Evolutionary conservation across 2,888 invertebrate genomes (phyloP), one percentile per base, ranked within the genome.

Genomic region (Ennomos quercinarius): DNA sequence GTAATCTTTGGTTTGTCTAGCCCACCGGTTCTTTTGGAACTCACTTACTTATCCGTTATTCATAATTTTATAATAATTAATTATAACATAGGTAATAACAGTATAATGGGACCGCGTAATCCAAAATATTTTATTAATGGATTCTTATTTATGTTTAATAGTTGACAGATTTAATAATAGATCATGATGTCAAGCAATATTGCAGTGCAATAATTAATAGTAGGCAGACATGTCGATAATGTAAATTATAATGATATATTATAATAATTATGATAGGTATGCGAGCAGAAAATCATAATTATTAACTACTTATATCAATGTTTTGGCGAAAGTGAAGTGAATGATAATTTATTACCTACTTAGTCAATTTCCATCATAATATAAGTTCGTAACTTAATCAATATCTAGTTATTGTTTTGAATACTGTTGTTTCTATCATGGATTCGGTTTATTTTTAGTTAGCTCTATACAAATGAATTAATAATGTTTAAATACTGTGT

Each of bases 1-100:
- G 71, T 88, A 86, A 85, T 91, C 89, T 92, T 91, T 92, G 91
- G 91, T 92, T 91, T 84, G 76, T 85, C 91, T 91, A 91, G 91
- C 91, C 91, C 89, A 90, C 91, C 90, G 79, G 80, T 82, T 76
- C 74, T 74, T 81, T 82, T 82, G 74, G 80, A 80, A 80, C 75
- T 83, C 77, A 69, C 83, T 78, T 83, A 69, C 83, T 78, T 83
- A 78, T 68, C 63, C 68, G 76, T 27, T 83, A 78, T 68, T 64
- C 68, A 76, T 78, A 77, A 81, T 13, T 46, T 43, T 51, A 51
- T 40, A 47, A 37, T 27, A 27, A 27, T 27, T 55, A 51, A 39
- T 55, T 8, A 46, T 59, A 54, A 60, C 27, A 52, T 53, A 27
- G 27, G 27, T 27, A 54, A 45, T 12, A 36, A 81, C 76, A 79